Evolutionary conservation across 2,797 vertebrate species (phyloP), one percentile per base, ranked within the genome.

Genomic region (Phataginus tetradactyla): DNA sequence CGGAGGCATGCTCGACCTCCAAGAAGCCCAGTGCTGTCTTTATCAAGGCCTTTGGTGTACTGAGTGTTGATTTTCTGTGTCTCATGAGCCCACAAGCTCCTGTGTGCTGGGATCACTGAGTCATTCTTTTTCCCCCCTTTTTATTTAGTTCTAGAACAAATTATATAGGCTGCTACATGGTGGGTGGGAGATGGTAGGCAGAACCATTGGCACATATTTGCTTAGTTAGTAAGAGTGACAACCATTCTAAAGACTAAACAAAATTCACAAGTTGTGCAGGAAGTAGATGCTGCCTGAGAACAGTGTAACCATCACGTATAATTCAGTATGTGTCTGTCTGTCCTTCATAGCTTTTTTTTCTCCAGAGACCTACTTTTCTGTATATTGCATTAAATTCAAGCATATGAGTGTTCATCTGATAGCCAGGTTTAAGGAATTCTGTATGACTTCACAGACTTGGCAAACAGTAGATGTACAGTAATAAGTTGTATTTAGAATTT

Each of bases 361-460:
- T 84, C 42, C 68, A 85, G 59, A 95, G n/a, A 84, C 39, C 9
- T 39, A 20, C 6, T 7, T 86, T 88, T 25, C 21, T 42, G 14
- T 25, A 14, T 39, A 68, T 64, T 61, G 23, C n/a, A 14, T 72
- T 77, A 91, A 81, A 45, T 55, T 23, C 55, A 95, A 37, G 14
- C 49, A 29, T 66, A 14, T 55, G 23, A 78, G n/a, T 34, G 21
- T 83, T 77, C 27, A 63, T 69, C 57, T 53, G 37, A 49, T 78
- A 77, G 72, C 23, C 20, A 89, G 37, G 17, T 66, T 74, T 89
- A 59, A 14, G 80, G 87, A 85, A n/a, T 74, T 90, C 49, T 49
- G 4, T 72, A 7, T 49, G 51, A 86, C 68, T 93, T 93, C 85
- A 94, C 6, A 81, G 61, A 71, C 21, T 95, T 91, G 85, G 63